A percentile compares a stretch with the other conserved stretches of the same genome.
Evolutionary conservation across 2,113 vertebrate species (phyloP).

Genomic region (Thomomys bottae): DNA sequence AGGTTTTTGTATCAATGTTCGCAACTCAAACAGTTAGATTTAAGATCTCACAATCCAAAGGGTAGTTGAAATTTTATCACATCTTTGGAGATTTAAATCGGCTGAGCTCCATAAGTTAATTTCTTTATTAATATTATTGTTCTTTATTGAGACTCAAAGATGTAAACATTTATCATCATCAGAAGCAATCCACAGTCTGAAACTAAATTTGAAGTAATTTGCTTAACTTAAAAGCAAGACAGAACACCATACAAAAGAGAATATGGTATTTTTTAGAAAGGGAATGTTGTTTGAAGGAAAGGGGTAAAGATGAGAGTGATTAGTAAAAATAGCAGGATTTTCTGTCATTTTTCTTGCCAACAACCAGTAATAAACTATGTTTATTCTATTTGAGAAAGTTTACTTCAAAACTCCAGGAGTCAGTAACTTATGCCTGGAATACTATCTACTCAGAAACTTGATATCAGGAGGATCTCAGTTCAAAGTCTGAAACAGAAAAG

Average conservation of each 20-base stretch:
- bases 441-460: too few relatives aligned
- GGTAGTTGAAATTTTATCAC: background rate
- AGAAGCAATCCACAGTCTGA: background rate
- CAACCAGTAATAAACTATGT: background rate
- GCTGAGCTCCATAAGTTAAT: background rate
- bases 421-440: too few relatives aligned
- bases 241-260: background rate
- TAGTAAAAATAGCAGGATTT: background rate
- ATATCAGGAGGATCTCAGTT: too few relatives aligned
- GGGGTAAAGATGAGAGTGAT: background rate
- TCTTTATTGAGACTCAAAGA: background rate
- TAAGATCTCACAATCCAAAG: background rate
- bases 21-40: background rate
- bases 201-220: slow-evolving; percentile 23
- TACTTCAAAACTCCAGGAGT: too few relatives aligned
- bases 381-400: background rate
- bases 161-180: background rate
- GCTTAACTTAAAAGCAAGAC: background rate
- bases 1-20: background rate
- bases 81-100: slow-evolving; percentile 1
- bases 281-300: background rate
- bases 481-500: too few relatives aligned
- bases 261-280: background rate
- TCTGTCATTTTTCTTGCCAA: background rate
- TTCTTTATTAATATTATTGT: background rate